Evolutionary conservation across 2,888 invertebrate species (phyloP), one percentile per base, ranked within the genome.

Genomic region (Pristionchus fissidentatus): DNA sequence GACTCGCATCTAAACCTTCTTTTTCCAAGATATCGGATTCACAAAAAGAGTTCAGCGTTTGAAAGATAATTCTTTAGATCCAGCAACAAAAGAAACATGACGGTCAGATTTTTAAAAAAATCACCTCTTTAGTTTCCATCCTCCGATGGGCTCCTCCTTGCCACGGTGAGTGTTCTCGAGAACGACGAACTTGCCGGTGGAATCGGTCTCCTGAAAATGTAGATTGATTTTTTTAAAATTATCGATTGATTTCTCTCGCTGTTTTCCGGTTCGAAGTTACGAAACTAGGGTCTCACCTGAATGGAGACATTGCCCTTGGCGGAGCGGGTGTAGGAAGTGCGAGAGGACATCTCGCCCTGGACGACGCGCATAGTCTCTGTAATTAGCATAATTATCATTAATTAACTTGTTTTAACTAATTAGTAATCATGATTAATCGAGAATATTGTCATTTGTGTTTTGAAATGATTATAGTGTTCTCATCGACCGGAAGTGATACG

Each of bases 221-320:
- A 22, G 1, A 4, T 43, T 46, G n/a, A n/a, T n/a, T n/a, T n/a
- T n/a, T n/a, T n/a, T n/a, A n/a, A n/a, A n/a, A n/a, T 46, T 10
- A 26, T 73, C n/a, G n/a, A n/a, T 70, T n/a, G 3, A 55, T 5
- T 0, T 19, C 13, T 7, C 55, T 55, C 2, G 15, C 7, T 1
- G n/a, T 55, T 55, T n/a, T 22, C n/a, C n/a, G 4, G 22, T 19
- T 5, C 15, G 3, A 41, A 41, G 38, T 41, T 22, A 3, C 4
- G 26, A 66, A 66, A 22, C 22, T 5, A 49, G 8, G 2, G 8
- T 52, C n/a, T 41, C 22, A 86, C 87, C 83, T 92, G 85, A 84
- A 93, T 93, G 84, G 93, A 91, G 66, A 94, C 92, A 43, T 93
- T 93, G 38, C 93, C 94, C 85, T 93, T 94, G 84, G 93, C 93